Evolutionary conservation across 1,140 invertebrate genomes (phyloP).

Genomic region (Hormaphis cornu): DNA sequence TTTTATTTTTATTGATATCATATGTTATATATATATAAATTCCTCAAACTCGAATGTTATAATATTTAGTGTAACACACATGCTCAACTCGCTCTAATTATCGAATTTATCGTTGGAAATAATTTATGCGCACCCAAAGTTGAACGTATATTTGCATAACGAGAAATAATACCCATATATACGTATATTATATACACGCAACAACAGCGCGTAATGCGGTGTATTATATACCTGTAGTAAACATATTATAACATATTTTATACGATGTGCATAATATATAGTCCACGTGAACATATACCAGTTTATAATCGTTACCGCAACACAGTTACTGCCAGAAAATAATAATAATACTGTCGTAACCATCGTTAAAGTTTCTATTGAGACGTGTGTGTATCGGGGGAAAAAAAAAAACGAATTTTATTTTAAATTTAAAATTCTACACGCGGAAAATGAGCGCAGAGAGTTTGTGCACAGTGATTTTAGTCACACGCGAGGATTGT

Average conservation of each 20-base stretch:
- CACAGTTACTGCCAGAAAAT: background rate
- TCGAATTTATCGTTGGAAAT: constrained; percentile 10
- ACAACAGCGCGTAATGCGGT: background rate
- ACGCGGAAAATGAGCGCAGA: too few species aligned
- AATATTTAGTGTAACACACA: background rate
- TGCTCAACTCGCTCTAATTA: background rate
- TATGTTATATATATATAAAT: too few species aligned
- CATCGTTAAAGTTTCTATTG: background rate
- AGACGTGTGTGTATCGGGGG: too few species aligned
- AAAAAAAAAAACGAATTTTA: too few species aligned
- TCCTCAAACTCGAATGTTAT: too few species aligned
- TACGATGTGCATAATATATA: background rate
- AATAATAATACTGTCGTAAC: background rate
- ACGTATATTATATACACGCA: too few species aligned
- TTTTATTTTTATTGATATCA: background rate
- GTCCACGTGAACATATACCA: background rate
- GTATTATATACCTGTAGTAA: background rate
- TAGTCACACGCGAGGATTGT: too few species aligned
- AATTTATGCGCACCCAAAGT: constrained; percentile 10
- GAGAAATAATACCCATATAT: background rate
- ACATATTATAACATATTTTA: too few species aligned
- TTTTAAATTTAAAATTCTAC: too few species aligned
- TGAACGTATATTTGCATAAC: constrained; percentile 12
- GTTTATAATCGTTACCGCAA: background rate
- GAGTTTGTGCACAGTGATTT: too few species aligned